These are phyloP conservation scores for Dromiciops gliroides DNA, from an alignment of 2,113 vertebrate genomes.

Conservation along the genomic window DNA sequence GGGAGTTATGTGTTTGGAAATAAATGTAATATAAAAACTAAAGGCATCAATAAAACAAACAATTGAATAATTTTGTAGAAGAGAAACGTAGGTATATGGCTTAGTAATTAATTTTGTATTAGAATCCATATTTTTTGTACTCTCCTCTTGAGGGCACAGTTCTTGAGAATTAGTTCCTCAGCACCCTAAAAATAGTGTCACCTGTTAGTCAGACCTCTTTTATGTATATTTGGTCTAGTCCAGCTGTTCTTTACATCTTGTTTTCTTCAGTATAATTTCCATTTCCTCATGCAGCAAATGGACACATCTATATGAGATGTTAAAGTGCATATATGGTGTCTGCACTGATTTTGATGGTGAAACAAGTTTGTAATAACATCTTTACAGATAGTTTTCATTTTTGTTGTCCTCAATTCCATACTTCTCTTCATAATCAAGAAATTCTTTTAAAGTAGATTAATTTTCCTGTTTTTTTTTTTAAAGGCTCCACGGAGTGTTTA, in stretches of 20 bases:
- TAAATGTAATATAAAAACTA: not conserved
- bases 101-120: not conserved
- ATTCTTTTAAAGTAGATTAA: not conserved
- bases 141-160: not conserved
- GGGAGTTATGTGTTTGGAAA: no score
- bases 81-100: not conserved
- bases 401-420: not conserved
- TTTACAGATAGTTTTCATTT: not conserved
- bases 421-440: not conserved
- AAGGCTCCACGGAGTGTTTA: no score
- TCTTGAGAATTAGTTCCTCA: not conserved
- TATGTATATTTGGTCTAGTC: not conserved
- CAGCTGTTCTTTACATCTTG: no score
- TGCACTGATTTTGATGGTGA: not conserved
- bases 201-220: not conserved
- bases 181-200: not conserved
- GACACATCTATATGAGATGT: not conserved
- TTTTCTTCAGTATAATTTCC: not conserved
- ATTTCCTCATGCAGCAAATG: not conserved
- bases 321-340: not conserved
- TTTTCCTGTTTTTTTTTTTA: not conserved
- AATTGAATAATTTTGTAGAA: not conserved
- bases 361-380: not conserved
- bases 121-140: not conserved
- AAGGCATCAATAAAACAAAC: not conserved